Conservation (phyloP, 2,113 vertebrate genomes). For the Anarhynchus alexandrinus region DNA sequence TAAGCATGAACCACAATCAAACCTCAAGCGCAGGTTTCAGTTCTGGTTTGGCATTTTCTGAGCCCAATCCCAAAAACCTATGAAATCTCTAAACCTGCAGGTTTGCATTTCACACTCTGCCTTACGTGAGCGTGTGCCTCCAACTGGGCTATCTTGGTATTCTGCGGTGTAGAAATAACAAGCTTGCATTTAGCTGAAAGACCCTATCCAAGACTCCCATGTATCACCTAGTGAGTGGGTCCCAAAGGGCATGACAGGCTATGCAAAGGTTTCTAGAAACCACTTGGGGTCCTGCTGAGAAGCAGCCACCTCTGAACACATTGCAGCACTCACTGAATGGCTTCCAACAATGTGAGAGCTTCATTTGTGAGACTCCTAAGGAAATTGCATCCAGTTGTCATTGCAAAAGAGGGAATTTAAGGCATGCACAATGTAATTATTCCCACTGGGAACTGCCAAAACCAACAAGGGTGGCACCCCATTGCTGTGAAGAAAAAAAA, state of each 20-base stretch:
- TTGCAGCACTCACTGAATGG: conserved; percentile 5
- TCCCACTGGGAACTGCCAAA: conserved; percentile 20
- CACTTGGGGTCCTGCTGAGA: not conserved
- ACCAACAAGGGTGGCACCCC: not conserved
- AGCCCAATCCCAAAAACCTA: not conserved
- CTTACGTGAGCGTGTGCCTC: not conserved
- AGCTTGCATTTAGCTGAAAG: not conserved
- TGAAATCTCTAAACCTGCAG: not conserved
- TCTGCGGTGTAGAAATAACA: not conserved
- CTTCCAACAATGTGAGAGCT: conserved; percentile 24
- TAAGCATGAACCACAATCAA: conserved; percentile 15
- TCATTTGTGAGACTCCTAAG: not conserved
- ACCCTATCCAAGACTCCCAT: not conserved
- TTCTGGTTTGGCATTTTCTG: not conserved
- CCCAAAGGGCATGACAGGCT: not conserved
- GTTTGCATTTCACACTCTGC: not conserved
- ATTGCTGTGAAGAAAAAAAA: not conserved
- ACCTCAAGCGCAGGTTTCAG: not conserved
- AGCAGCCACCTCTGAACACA: not conserved
- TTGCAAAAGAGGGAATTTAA: conserved; percentile 50
- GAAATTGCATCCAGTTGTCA: conserved; percentile 53
- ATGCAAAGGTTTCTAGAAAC: not conserved
- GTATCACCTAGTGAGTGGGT: not conserved
- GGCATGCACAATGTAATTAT: conserved; percentile 27
- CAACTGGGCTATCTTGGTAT: not conserved